Conservation (phyloP, 2,797 vertebrate species). For the Crenuchus spilurus region DNA sequence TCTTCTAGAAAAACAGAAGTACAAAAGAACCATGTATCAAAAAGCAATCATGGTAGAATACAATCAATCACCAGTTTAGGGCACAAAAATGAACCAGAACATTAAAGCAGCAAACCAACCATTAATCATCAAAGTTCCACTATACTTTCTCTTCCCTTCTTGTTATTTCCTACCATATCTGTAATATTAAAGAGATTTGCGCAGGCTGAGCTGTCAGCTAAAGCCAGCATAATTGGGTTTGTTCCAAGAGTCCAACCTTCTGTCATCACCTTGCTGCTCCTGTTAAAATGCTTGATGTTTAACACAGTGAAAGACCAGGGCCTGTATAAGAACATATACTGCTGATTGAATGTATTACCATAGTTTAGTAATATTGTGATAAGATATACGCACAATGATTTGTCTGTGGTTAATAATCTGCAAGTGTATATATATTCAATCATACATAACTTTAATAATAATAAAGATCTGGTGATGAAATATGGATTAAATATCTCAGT, state of each 20-base stretch:
- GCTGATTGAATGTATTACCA: no score
- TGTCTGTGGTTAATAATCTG: no score
- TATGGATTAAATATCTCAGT: no score
- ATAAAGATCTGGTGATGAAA: no score
- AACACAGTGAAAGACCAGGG: not conserved
- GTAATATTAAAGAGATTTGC: slow-evolving; percentile 34
- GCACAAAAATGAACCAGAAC: not conserved
- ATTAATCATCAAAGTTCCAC: not conserved
- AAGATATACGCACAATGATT: no score
- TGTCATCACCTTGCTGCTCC: slow-evolving; percentile 18
- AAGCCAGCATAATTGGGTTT: slow-evolving; percentile 33
- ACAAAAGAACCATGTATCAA: slow-evolving; percentile 10
- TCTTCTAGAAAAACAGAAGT: slow-evolving; percentile 84
- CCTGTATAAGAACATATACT: no score
- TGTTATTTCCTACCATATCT: slow-evolving; percentile 12
- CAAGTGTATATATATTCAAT: no score
- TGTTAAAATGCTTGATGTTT: slow-evolving; percentile 29
- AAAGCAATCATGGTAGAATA: slow-evolving; percentile 38
- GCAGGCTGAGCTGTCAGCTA: slow-evolving; percentile 6
- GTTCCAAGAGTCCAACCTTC: slow-evolving; percentile 31
- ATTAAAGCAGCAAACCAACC: slow-evolving; percentile 10
- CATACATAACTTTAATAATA: no score
- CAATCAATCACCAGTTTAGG: not conserved
- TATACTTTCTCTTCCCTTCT: not conserved
- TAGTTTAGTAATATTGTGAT: no score